A percentile compares a stretch with the other conserved stretches of the same genome.
These are phyloP conservation scores for Helogale parvula DNA, from an alignment of 2,113 vertebrate species.

Conservation along the genomic window DNA sequence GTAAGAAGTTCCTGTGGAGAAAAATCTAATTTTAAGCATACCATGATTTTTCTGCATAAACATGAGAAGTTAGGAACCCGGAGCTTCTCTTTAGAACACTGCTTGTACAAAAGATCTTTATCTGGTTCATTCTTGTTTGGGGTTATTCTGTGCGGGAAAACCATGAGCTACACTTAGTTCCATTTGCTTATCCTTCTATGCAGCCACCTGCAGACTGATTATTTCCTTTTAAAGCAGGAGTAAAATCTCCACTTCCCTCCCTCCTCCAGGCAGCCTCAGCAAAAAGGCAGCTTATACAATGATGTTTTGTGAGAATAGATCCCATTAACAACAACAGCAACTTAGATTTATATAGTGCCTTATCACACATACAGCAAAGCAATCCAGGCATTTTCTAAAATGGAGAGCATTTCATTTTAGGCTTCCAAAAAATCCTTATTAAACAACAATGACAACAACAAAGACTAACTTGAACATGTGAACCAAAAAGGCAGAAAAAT, in stretches of 20 bases:
- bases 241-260: conserved; percentile 53
- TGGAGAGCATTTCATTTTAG: conserved; percentile 59
- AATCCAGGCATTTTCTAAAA: conserved; percentile 53
- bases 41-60: conserved; percentile 63
- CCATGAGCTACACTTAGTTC: conserved; percentile 29
- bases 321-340: conserved; percentile 61
- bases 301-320: conserved; percentile 58
- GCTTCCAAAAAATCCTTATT: not conserved
- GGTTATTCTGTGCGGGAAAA: conserved; percentile 53
- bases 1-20: conserved; percentile 39
- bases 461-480: not conserved
- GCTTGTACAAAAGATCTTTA: conserved; percentile 63
- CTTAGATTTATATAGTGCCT: conserved; percentile 59
- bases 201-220: conserved; percentile 65
- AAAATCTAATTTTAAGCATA: conserved; percentile 72
- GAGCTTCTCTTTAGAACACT: conserved; percentile 53
- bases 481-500: not conserved
- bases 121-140: conserved; percentile 49
- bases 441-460: not conserved
- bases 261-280: conserved; percentile 37
- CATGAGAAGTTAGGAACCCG: conserved; percentile 28
- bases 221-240: conserved; percentile 68
- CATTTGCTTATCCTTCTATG: conserved; percentile 66
- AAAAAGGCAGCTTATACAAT: conserved; percentile 55
- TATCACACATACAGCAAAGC: conserved; percentile 48